These are phyloP conservation scores for Antechinus stuartii DNA, from an alignment of 2,113 vertebrate genomes.

Conservation along the genomic window DNA sequence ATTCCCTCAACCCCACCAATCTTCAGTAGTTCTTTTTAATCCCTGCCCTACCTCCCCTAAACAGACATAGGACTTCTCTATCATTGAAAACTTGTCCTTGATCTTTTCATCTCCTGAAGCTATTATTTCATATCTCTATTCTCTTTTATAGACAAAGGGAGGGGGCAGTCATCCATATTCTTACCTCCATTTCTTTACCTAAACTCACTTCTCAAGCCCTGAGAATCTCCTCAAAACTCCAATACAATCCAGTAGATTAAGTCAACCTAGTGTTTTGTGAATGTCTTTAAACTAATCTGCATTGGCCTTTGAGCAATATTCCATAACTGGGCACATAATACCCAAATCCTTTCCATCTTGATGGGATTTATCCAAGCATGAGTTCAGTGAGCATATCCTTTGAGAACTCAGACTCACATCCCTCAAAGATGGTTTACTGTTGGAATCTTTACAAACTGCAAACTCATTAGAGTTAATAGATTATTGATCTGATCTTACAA, in stretches of 20 bases:
- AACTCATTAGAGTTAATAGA: no score
- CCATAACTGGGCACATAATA: not conserved
- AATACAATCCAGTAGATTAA: not conserved
- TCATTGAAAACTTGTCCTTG: not conserved
- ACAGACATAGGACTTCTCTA: not conserved
- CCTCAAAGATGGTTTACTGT: not conserved
- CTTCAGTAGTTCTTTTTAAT: not conserved
- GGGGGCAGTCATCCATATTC: not conserved
- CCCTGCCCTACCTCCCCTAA: not conserved
- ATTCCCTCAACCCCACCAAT: not conserved
- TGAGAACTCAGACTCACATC: not conserved
- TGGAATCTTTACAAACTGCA: no score
- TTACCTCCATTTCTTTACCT: not conserved
- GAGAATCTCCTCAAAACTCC: not conserved
- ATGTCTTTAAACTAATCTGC: not conserved
- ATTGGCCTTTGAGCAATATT: not conserved
- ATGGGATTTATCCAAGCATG: not conserved
- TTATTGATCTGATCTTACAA: no score
- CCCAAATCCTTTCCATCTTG: not conserved
- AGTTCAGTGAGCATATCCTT: not conserved
- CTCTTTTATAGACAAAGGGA: not conserved
- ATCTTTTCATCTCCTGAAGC: not conserved
- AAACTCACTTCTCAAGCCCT: not conserved
- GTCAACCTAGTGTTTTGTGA: not conserved
- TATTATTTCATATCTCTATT: not conserved